phyloP scores from a whole-genome alignment of 1,140 invertebrate species.

The Neodiprion lecontei region DNA sequence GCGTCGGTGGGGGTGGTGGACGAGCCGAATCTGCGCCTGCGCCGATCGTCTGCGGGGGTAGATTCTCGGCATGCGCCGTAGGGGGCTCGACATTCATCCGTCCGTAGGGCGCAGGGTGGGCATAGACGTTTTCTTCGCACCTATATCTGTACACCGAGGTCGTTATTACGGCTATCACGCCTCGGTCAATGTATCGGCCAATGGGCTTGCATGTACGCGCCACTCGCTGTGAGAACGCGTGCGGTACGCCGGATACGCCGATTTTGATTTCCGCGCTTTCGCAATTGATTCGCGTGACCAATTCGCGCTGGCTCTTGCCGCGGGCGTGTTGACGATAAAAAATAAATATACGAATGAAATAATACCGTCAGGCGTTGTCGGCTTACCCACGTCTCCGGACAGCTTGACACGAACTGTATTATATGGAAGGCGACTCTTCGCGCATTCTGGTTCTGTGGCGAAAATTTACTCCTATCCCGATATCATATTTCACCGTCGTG shows the following conservation, averaged over 20 bases:
- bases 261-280: conserved; percentile 7
- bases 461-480: too few species aligned
- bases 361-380: too few species aligned
- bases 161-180: conserved; percentile 50
- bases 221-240: neutral
- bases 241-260: neutral
- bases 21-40: conserved; percentile 42
- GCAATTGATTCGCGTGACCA: neutral
- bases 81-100: neutral
- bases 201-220: neutral
- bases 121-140: conserved; percentile 51
- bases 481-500: too few species aligned
- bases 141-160: conserved; percentile 47
- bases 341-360: too few species aligned
- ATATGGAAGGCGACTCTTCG: too few species aligned
- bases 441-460: too few species aligned
- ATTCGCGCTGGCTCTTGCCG: neutral
- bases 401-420: too few species aligned
- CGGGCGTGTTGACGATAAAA: neutral
- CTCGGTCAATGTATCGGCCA: conserved; percentile 28
- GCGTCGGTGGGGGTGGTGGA: conserved; percentile 14
- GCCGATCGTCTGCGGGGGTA: conserved; percentile 19
- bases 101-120: neutral
- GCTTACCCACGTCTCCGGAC: too few species aligned
- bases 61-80: neutral